Evolutionary conservation across 2,888 invertebrate genomes (phyloP).

Genomic region (Drosophila atroscutellata): DNA sequence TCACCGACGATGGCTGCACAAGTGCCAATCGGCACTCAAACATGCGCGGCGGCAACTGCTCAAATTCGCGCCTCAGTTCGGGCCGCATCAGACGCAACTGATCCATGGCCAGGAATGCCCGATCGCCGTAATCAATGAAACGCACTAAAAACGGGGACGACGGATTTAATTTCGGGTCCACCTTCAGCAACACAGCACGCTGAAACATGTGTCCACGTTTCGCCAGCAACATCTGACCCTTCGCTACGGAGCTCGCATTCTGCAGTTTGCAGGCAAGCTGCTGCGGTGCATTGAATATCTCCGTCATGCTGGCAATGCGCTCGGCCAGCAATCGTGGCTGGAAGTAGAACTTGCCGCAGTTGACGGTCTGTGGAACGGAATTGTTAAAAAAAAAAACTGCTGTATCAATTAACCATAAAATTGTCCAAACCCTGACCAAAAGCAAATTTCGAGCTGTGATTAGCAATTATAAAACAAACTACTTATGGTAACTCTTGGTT

Average conservation of each 20-base stretch:
- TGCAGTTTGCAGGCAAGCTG: slow-evolving; percentile 65
- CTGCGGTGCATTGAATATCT: slow-evolving; percentile 82
- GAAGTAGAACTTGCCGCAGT: slow-evolving; percentile 83
- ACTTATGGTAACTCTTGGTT: not conserved
- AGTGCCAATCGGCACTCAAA: slow-evolving; percentile 90
- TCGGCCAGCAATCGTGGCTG: slow-evolving; percentile 77
- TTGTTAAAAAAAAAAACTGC: not conserved
- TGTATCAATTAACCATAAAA: not conserved
- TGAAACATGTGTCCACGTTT: slow-evolving; percentile 86
- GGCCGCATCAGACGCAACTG: slow-evolving; percentile 85
- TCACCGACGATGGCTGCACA: slow-evolving; percentile 89
- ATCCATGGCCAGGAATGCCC: slow-evolving; percentile 85
- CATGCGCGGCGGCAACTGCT: slow-evolving; percentile 87
- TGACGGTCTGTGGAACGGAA: slow-evolving; percentile 70
- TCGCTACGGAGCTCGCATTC: slow-evolving; percentile 76
- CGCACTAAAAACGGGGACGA: slow-evolving; percentile 86
- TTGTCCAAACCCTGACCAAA: not conserved
- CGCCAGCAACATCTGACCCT: slow-evolving; percentile 87
- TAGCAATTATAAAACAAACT: not conserved
- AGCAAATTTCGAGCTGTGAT: not conserved
- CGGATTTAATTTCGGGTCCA: slow-evolving; percentile 69
- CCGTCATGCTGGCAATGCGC: slow-evolving; percentile 82
- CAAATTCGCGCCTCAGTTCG: slow-evolving; percentile 64
- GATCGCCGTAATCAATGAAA: slow-evolving; percentile 92
- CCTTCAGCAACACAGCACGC: slow-evolving; percentile 86